Conservation (phyloP, 2,888 invertebrate genomes). For the Tetropium fuscum region DNA sequence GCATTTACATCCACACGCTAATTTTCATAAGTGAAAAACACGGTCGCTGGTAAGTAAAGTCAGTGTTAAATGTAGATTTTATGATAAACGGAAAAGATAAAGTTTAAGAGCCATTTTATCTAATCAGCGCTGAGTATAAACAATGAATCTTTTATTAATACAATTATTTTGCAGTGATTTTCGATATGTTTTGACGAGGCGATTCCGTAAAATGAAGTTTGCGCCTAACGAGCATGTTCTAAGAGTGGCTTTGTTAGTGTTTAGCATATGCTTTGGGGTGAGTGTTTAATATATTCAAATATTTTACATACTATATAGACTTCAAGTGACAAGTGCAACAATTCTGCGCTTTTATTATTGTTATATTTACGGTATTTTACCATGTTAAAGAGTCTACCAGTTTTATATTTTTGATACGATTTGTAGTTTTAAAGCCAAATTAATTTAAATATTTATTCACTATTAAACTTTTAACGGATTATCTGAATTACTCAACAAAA, state of each 20-base stretch:
- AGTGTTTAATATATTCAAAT: conserved; percentile 34
- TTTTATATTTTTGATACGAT: too few species aligned
- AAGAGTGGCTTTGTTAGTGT: conserved; percentile 48
- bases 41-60: conserved; percentile 2
- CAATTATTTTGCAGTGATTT: conserved; percentile 40
- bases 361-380: too few species aligned
- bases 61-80: conserved; percentile 14
- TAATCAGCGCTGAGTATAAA: conserved; percentile 30
- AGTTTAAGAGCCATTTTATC: conserved; percentile 32
- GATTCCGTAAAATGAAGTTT: conserved; percentile 44
- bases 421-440: too few species aligned
- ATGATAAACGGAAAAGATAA: conserved; percentile 17
- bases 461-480: too few species aligned
- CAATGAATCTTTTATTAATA: conserved; percentile 31
- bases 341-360: too few species aligned
- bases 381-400: too few species aligned
- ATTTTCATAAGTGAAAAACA: conserved; percentile 5
- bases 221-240: conserved; percentile 49
- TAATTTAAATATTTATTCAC: too few species aligned
- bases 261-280: conserved; percentile 54
- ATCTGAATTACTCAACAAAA: too few species aligned
- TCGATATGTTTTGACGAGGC: conserved; percentile 28
- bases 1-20: conserved; percentile 9
- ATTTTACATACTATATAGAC: too few species aligned
- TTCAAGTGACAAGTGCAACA: too few species aligned